Evolutionary conservation across 2,113 vertebrate species (phyloP), one percentile per base, ranked within the genome.

Genomic region (Perccottus glenii): DNA sequence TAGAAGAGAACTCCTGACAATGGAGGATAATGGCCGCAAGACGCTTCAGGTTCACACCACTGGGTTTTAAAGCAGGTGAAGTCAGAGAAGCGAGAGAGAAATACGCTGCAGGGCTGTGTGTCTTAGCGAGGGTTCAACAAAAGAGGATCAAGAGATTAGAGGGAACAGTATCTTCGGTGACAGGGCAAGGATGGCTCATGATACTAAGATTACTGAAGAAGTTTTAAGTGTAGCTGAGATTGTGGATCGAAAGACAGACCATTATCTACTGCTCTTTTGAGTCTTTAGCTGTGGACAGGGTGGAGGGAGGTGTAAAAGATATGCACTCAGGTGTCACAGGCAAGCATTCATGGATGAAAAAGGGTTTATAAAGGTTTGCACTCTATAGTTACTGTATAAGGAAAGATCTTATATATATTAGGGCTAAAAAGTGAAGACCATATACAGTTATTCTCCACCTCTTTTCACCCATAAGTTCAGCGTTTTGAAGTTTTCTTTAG

Each of bases 131-230:
- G 61, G 79, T 79, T 85, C 73, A 76, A 83, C 84, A 81, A 84
- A 87, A 85, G 83, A 84, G 85, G 89, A 87, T 87, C 73, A 86
- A 77, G 48, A 81, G 89, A 87, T 90, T 89, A 88, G 63, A 85
- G 65, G 56, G 76, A 73, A 59, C 36, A 45, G 67, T 33, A 74
- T 87, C 83, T 61, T 82, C 60, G 77, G 19, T 49, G 47, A 71
- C 74, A 67, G 60, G 62, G 67, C 38, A 62, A 84, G 45, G 69
- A 64, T 69, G 60, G 72, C 70, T 67, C 77, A 65, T 10, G 80
- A 87, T 77, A 79, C 67, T 12, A 10, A 77, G 75, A 76, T 85
- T 59, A 75, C 45, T 43, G 15, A 2, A 77, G 70, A 77, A 51
- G 77, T 82, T 70, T 51, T 66, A 67, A 57, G 77, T 47, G 62